phyloP scores from a whole-genome alignment of 2,888 invertebrate genomes.

The Ectemnius lituratus region DNA sequence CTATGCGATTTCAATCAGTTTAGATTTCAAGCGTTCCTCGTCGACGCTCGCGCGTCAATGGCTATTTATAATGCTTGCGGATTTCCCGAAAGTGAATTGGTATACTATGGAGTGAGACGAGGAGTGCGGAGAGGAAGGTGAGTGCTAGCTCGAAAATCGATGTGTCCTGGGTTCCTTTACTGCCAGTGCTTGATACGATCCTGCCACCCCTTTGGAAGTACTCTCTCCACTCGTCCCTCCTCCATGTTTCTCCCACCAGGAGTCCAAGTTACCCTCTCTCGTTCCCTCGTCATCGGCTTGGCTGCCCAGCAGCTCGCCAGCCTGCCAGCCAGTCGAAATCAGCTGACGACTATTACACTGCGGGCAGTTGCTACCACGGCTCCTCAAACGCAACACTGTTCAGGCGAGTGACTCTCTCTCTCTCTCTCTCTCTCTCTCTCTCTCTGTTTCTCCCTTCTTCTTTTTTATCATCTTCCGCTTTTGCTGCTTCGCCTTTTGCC shows the following conservation, averaged over 20 bases:
- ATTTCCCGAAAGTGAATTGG: slow-evolving; percentile 10
- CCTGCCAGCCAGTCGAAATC: slow-evolving; percentile 59
- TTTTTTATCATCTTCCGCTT: slow-evolving; percentile 1
- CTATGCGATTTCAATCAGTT: too few species aligned
- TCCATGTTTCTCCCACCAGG: slow-evolving; percentile 29
- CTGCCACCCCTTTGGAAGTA: slow-evolving; percentile 47
- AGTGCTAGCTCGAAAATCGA: slow-evolving; percentile 35
- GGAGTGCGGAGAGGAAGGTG: too few species aligned
- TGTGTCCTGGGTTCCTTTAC: not conserved
- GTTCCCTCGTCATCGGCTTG: slow-evolving; percentile 39
- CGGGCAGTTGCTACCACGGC: slow-evolving; percentile 71
- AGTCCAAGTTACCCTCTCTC: slow-evolving; percentile 19
- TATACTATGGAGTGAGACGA: too few species aligned
- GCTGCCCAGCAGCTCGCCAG: slow-evolving; percentile 37
- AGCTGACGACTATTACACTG: slow-evolving; percentile 65
- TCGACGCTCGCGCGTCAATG: not conserved
- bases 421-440: slow-evolving; percentile 2
- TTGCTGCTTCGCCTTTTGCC: not conserved
- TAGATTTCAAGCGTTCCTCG: not conserved
- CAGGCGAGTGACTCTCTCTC: slow-evolving; percentile 60
- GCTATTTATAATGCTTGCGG: not conserved
- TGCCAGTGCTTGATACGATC: slow-evolving; percentile 21
- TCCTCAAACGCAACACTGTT: slow-evolving; percentile 69
- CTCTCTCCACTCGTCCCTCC: slow-evolving; percentile 19
- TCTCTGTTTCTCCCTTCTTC: slow-evolving; percentile 10